phyloP scores from a whole-genome alignment of 2,888 invertebrate genomes.

The Danaus chrysippus region DNA sequence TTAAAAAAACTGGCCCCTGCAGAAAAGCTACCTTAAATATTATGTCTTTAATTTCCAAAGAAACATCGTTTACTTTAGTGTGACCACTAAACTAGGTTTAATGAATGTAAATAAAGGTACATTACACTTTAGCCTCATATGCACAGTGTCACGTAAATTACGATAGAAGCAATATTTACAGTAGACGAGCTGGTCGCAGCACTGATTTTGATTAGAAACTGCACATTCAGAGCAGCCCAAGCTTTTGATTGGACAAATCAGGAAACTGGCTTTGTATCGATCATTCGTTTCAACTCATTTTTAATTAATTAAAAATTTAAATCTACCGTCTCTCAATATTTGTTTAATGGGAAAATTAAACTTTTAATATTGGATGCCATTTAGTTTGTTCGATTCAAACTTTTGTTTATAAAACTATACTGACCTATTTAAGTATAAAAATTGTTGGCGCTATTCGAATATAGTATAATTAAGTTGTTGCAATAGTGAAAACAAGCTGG shows the following conservation, averaged over 20 bases:
- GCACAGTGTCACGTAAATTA: background rate
- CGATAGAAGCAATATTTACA: slow-evolving; percentile 1
- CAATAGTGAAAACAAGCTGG: slow-evolving; percentile 22
- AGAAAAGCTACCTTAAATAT: background rate
- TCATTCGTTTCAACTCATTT: background rate
- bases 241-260: background rate
- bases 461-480: slow-evolving; percentile 20
- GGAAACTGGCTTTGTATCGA: background rate
- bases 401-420: background rate
- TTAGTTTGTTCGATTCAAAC: background rate
- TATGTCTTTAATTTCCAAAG: background rate
- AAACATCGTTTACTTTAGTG: no score
- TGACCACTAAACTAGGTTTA: no score
- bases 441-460: slow-evolving; percentile 12
- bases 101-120: no score
- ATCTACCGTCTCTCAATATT: no score
- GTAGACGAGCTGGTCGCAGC: background rate
- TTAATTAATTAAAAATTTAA: background rate
- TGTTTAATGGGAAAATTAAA: no score
- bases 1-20: slow-evolving; percentile 36
- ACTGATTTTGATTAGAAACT: slow-evolving; percentile 7
- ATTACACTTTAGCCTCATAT: background rate
- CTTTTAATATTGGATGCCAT: no score
- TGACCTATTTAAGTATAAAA: slow-evolving; percentile 7
- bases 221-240: background rate